Evolutionary conservation across 1,140 invertebrate genomes (phyloP), one percentile per base, ranked within the genome.

Genomic region (Drosophila melanogaster): DNA sequence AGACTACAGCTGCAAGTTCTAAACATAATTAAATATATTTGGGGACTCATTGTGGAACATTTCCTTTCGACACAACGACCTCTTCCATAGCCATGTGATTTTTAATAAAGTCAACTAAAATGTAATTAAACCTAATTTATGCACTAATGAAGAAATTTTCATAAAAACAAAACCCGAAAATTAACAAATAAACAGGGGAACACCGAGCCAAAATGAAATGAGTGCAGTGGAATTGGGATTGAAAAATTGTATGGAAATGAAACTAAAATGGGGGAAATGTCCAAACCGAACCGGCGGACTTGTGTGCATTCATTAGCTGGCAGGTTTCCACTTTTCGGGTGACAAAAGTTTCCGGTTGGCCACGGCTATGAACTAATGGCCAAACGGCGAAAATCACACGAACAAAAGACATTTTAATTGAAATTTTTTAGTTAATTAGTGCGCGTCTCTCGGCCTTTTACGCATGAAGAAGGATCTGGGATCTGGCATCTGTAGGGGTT

Each of bases 381-480:
- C 65, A 14, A 64, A 66, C 57, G 30, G 58, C 41, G 35, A 78
- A 87, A 87, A 87, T 87, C 84, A 87, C 67, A 80, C 81, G 53
- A 87, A 89, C 85, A 89, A 89, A 87, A 90, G 84, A 77, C 79
- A 80, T 87, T 87, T 87, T 87, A 87, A 87, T 87, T 89, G 85
- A 87, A 86, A 84, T 89, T 87, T 84, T 87, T 74, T 89, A 89
- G 83, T 87, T 87, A 87, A 87, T 87, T 87, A 87, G 83, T 87
- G 77, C 64, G 79, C 43, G 64, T 74, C 61, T 55, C 55, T 60
- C 41, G 38, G 43, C 56, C 81, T 49, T 83, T 83, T 83, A 77
- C 79, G 79, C 74, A 57, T 71, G 65, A 53, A 11, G 22, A 57
- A 76, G 61, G 72, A 74, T 49, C 41, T 14, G 15, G 30, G 72